Percentiles rank a stretch among this genome's conserved stretches.
Evolutionary conservation across 2,113 vertebrate genomes (phyloP).

Genomic region (Trichomycterus rosablanca): DNA sequence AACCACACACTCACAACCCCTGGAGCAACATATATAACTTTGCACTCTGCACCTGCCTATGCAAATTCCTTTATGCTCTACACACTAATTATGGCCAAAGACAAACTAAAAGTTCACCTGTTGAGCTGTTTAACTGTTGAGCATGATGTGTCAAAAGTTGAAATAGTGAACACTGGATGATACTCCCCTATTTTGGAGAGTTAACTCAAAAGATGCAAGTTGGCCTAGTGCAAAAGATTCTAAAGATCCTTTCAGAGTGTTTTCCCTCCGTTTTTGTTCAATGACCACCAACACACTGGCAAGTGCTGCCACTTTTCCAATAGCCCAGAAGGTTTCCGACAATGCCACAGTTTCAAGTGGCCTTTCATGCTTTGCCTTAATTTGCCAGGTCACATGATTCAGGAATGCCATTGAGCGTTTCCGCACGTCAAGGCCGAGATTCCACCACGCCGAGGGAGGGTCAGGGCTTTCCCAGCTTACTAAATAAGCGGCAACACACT

Average conservation of each 20-base stretch:
- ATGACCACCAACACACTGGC: constrained; percentile 26
- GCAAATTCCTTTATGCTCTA: neutral
- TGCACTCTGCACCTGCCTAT: constrained; percentile 14
- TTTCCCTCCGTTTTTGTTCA: constrained; percentile 22
- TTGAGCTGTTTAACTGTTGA: constrained; percentile 1
- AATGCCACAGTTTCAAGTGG: constrained; percentile 36
- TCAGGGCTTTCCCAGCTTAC: constrained; percentile 55
- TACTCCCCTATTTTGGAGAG: too few species aligned
- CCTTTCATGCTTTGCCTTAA: constrained; percentile 42
- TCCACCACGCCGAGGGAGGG: constrained; percentile 34
- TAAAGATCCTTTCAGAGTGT: constrained; percentile 1
- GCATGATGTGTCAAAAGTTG: neutral
- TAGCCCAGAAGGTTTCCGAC: constrained; percentile 40
- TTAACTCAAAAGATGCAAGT: neutral
- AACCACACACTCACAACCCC: neutral
- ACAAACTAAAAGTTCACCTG: neutral
- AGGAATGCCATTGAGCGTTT: constrained; percentile 54
- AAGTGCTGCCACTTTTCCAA: constrained; percentile 27
- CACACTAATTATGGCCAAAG: too few species aligned
- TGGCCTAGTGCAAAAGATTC: neutral
- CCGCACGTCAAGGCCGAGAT: constrained; percentile 48
- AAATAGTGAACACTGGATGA: neutral
- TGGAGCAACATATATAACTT: neutral
- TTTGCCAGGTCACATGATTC: constrained; percentile 43
- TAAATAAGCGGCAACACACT: constrained; percentile 34